Evolutionary conservation across 1,140 invertebrate genomes (phyloP), one percentile per base, ranked within the genome.

Genomic region (Atopsyche davidsoni): DNA sequence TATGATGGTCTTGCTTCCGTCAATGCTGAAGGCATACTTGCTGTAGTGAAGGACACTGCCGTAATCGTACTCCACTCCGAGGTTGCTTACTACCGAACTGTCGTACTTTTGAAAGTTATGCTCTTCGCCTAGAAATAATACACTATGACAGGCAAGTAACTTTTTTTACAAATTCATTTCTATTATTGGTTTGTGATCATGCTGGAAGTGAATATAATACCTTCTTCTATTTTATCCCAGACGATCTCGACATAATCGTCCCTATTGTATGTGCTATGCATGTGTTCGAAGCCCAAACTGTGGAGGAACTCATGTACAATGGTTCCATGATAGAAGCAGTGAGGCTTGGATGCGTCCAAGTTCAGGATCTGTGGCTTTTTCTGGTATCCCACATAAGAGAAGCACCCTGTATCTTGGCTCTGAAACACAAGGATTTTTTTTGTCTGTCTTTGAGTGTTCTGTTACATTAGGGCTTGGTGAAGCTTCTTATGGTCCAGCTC

Each of bases 1-100:
- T 9, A 76, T 68, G 39, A 83, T 83, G 2, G 82, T 85, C 13
- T 70, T 72, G 52, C 79, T 63, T 34, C 75, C 78, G 62, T 85
- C 81, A 45, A 69, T 76, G 0, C 79, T 79, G 59, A 86, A 87
- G 2, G 82, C 81, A 19, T 63, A 69, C 19, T 74, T 69, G 24
- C 77, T 76, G 57, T 87, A 87, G 59, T 87, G 85, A 83, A 86
- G 86, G 2, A 87, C 73, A 55, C 81, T 85, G 0, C 63, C 64
- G 53, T 85, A 87, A 64, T 87, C 84, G 57, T 87, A 87, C 2
- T 60, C 55, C 18, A 79, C 67, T 2, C 75, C 75, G 46, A 78
- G 83, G 58, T 83, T 79, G 0, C 78, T 80, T 6, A 83, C 76
- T 2, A 75, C 77, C 4, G 75, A 68, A 18, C 69, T 72, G 3